A percentile compares a stretch with the other conserved stretches of the same genome.
Evolutionary conservation across 2,797 vertebrate genomes (phyloP).

Genomic region (Sebastes iracundus): DNA sequence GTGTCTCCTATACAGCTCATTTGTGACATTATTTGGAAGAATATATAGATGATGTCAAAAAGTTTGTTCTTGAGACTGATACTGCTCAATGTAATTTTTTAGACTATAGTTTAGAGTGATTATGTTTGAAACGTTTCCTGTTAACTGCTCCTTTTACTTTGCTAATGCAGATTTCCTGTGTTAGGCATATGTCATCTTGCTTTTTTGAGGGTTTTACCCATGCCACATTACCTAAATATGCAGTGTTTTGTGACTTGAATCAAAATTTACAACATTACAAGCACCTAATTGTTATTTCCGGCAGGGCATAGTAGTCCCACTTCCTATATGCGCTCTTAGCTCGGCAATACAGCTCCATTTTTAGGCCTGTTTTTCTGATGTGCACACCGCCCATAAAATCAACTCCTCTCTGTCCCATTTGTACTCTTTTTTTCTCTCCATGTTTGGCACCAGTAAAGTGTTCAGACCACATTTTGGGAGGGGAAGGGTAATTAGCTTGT

Average conservation of each 20-base stretch:
- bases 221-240: neutral
- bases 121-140: neutral
- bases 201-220: neutral
- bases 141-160: neutral
- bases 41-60: neutral
- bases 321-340: conserved; percentile 1
- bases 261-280: neutral
- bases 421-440: neutral
- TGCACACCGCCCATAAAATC: neutral
- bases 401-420: neutral
- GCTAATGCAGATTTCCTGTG: neutral
- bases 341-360: neutral
- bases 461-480: conserved; percentile 15
- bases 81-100: neutral
- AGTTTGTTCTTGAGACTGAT: neutral
- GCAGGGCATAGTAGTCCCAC: neutral
- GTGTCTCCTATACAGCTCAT: neutral
- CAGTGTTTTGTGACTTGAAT: neutral
- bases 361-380: neutral
- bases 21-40: neutral
- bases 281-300: conserved; percentile 26
- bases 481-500: conserved; percentile 35
- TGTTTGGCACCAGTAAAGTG: neutral
- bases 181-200: neutral
- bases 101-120: neutral